Conservation (phyloP, 2,113 vertebrate species). For the Perca fluviatilis region DNA sequence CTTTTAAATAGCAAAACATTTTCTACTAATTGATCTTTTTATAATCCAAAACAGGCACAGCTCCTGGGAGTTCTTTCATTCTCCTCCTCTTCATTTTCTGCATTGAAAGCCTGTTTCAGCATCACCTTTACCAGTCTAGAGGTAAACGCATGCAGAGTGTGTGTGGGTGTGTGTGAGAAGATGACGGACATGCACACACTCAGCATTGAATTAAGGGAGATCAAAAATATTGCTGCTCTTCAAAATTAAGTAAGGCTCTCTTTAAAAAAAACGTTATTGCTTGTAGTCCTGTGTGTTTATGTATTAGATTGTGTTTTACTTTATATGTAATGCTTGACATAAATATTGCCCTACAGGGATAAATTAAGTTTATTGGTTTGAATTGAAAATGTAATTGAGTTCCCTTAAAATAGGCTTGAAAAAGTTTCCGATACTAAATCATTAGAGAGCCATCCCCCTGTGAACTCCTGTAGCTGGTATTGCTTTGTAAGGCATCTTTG, state of each 20-base stretch:
- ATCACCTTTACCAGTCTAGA: background rate
- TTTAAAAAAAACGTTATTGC: constrained; percentile 17
- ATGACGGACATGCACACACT: background rate
- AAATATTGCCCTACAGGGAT: constrained; percentile 12
- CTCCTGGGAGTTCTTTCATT: background rate
- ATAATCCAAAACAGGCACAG: background rate
- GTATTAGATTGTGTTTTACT: constrained; percentile 20
- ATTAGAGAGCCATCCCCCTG: constrained; percentile 28
- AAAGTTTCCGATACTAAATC: constrained; percentile 52
- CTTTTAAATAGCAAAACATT: background rate
- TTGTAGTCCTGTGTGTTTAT: constrained; percentile 22
- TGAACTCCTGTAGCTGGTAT: constrained; percentile 50
- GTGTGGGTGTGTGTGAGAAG: background rate
- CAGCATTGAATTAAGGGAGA: constrained; percentile 16
- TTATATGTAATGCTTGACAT: constrained; percentile 21
- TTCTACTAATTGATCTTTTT: background rate
- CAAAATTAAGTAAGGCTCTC: constrained; percentile 1
- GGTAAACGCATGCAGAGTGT: background rate
- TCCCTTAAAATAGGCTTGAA: constrained; percentile 18
- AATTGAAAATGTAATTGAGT: constrained; percentile 45
- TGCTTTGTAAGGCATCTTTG: constrained; percentile 69
- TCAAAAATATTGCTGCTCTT: constrained; percentile 20
- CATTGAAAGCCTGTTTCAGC: background rate
- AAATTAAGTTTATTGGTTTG: constrained; percentile 43
- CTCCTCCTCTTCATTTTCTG: background rate